phyloP scores from a whole-genome alignment of 2,113 vertebrate species.

The Clarias macrocephalus region DNA sequence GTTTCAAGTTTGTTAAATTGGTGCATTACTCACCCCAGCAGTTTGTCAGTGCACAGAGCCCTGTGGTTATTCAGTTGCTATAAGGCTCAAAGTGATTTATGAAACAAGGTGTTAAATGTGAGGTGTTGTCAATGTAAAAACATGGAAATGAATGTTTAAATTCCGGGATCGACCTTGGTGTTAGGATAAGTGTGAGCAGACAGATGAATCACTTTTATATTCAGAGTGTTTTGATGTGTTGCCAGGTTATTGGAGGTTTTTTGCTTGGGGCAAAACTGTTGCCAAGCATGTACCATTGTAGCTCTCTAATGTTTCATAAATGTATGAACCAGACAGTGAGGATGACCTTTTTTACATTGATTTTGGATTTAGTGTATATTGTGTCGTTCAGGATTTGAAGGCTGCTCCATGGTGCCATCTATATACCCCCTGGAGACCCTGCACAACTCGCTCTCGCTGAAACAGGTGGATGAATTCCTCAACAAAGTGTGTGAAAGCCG shows the following conservation, averaged over 20 bases:
- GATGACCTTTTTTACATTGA: background rate
- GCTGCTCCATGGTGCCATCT: conserved; percentile 97
- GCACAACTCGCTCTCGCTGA: conserved; percentile 94
- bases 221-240: background rate
- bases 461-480: conserved; percentile 93
- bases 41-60: conserved; percentile 19
- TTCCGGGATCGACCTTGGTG: background rate
- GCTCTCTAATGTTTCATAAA: background rate
- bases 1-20: conserved; percentile 17
- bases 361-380: background rate
- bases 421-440: conserved; percentile 96
- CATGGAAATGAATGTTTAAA: background rate
- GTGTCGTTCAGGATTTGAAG: conserved; percentile 89
- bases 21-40: conserved; percentile 28
- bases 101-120: background rate
- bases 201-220: background rate
- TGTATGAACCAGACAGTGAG: background rate
- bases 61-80: background rate
- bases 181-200: background rate
- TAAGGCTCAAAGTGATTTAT: background rate
- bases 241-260: background rate
- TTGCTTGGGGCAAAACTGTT: background rate
- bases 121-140: background rate
- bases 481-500: conserved; percentile 82
- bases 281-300: background rate